A percentile compares a stretch with the other conserved stretches of the same genome.
Conservation (phyloP, 2,888 invertebrate genomes). For the Noctua fimbriata region DNA sequence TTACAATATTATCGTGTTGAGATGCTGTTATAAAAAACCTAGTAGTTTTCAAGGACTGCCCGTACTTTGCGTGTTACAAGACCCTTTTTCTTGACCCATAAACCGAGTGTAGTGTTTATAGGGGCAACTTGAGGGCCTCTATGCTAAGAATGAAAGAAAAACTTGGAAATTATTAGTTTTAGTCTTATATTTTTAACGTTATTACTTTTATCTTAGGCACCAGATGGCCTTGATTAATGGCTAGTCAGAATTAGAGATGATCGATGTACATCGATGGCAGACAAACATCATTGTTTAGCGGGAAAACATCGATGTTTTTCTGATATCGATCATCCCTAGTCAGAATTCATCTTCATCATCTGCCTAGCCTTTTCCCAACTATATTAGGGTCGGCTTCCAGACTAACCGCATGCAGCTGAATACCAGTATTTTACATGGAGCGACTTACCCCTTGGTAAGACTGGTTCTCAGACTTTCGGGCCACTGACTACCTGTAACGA, state of each 20-base stretch:
- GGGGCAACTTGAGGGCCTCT: conserved; percentile 31
- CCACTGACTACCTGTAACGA: too few species aligned
- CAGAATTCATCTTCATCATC: neutral
- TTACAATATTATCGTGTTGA: conserved; percentile 30
- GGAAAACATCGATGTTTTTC: neutral
- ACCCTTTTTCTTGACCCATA: conserved; percentile 57
- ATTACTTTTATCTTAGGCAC: neutral
- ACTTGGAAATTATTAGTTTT: conserved; percentile 22
- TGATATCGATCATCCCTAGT: neutral
- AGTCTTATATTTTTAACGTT: conserved; percentile 1
- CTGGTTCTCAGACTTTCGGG: too few species aligned
- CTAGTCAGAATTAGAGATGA: neutral
- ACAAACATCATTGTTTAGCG: neutral
- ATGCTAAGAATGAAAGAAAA: conserved; percentile 44
- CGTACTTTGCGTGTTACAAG: conserved; percentile 53
- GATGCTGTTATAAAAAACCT: conserved; percentile 23
- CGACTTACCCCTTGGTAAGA: too few species aligned
- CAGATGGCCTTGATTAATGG: neutral
- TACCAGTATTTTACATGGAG: too few species aligned
- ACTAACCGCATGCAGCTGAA: too few species aligned
- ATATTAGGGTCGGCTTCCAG: too few species aligned
- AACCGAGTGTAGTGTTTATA: conserved; percentile 56
- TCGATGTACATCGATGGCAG: neutral
- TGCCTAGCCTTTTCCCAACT: too few species aligned
- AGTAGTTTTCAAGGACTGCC: conserved; percentile 51